Evolutionary conservation across 2,888 invertebrate genomes (phyloP).

Genomic region (Dolichomitus sp.): DNA sequence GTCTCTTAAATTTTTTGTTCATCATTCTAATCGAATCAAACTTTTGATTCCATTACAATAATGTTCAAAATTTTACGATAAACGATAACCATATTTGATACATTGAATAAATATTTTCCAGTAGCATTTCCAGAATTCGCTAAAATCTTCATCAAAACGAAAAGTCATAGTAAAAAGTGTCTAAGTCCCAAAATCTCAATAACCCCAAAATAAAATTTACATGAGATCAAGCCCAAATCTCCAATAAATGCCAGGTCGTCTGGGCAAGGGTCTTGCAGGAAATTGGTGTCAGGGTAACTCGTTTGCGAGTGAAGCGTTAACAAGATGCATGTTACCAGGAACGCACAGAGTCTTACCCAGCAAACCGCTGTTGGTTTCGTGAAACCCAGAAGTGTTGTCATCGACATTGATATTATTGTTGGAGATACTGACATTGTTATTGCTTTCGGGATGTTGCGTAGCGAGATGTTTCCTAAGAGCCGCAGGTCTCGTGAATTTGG

Average conservation of each 20-base stretch:
- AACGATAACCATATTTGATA: background rate
- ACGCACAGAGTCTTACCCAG: conserved; percentile 49
- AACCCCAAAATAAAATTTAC: conserved; percentile 67
- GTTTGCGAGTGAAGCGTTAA: conserved; percentile 62
- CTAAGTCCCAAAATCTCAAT: background rate
- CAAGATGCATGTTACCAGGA: conserved; percentile 59
- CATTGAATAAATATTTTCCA: background rate
- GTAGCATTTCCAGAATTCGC: too few species aligned
- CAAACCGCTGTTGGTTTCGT: conserved; percentile 56
- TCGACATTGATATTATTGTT: conserved; percentile 59
- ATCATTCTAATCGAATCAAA: too few species aligned
- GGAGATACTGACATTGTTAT: conserved; percentile 65
- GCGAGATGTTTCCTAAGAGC: conserved; percentile 82
- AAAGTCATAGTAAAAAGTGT: background rate
- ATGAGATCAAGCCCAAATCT: conserved; percentile 84
- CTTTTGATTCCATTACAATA: too few species aligned
- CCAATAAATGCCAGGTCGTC: conserved; percentile 83
- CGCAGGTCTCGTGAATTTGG: conserved; percentile 81
- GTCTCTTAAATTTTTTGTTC: background rate
- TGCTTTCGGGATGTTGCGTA: conserved; percentile 78
- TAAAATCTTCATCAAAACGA: background rate
- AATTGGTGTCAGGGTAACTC: conserved; percentile 84
- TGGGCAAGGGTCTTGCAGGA: conserved; percentile 82
- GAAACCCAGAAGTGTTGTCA: conserved; percentile 54
- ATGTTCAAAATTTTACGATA: background rate